phyloP scores from a whole-genome alignment of 1,140 invertebrate species.

The Tetramorium simillimum region DNA sequence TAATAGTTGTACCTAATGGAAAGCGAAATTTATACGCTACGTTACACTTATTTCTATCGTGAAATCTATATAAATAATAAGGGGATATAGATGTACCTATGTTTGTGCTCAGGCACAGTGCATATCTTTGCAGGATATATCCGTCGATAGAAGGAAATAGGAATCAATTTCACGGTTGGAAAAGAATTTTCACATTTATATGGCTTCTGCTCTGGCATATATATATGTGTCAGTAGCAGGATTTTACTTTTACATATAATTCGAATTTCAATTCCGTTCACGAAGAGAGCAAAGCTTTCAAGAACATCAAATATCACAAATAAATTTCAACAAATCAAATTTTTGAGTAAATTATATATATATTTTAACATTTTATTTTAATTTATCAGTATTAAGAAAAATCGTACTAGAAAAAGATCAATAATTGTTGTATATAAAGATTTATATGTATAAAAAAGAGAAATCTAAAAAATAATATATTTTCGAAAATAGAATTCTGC shows the following conservation, averaged over 20 bases:
- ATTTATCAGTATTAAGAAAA: background rate
- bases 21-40: slow-evolving; percentile 66
- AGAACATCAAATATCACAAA: background rate
- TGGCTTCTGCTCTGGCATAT: background rate
- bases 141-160: slow-evolving; percentile 12
- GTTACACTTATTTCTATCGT: slow-evolving; percentile 70
- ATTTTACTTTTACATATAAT: background rate
- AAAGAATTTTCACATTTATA: background rate
- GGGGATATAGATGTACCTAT: slow-evolving; percentile 57
- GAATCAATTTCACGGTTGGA: slow-evolving; percentile 23
- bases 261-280: background rate
- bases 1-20: slow-evolving; percentile 48
- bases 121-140: slow-evolving; percentile 57
- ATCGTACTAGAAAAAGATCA: background rate
- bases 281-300: background rate
- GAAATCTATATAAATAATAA: slow-evolving; percentile 63
- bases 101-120: slow-evolving; percentile 29
- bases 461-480: background rate
- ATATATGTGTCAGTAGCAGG: background rate
- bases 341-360: background rate
- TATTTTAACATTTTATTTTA: background rate
- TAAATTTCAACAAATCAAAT: background rate
- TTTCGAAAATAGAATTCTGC: background rate
- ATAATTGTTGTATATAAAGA: background rate
- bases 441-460: too few species aligned